A percentile compares a stretch with the other conserved stretches of the same genome.
Conservation (phyloP, 2,797 vertebrate genomes). For the Setipinna tenuifilis region DNA sequence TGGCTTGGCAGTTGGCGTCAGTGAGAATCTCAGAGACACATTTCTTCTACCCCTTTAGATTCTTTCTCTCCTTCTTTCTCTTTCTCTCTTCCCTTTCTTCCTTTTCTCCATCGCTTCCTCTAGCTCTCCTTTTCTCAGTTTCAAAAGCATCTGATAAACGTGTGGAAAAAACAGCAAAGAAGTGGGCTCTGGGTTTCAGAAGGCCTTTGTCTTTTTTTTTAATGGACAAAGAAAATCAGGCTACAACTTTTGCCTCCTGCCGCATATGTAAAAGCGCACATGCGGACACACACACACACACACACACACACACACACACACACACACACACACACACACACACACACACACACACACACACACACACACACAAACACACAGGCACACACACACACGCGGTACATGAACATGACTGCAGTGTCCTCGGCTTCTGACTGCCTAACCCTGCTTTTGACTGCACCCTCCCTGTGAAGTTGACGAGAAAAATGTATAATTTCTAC, state of each 20-base stretch:
- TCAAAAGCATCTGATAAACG: not conserved
- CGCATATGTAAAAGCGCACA: too few relatives aligned
- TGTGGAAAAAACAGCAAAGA: not conserved
- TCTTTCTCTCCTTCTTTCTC: not conserved
- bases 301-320: not conserved
- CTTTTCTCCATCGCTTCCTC: not conserved
- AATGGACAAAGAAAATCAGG: too few relatives aligned
- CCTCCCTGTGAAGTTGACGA: constrained; percentile 46
- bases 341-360: not conserved
- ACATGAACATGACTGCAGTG: not conserved
- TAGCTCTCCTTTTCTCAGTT: not conserved
- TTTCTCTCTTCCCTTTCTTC: not conserved
- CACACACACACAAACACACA: not conserved
- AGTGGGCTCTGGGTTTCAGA: not conserved
- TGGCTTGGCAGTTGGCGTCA: not conserved
- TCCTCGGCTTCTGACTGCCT: not conserved
- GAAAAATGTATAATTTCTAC: constrained; percentile 65
- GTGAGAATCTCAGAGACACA: not conserved
- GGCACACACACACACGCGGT: not conserved
- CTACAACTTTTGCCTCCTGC: too few relatives aligned
- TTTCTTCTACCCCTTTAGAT: too few relatives aligned
- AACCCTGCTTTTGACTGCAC: constrained; percentile 24
- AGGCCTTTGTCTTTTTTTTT: not conserved
- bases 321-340: not conserved
- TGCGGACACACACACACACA: not conserved